Conservation (phyloP, 2,888 invertebrate species). For the Rhimphoctona megacephalus region DNA sequence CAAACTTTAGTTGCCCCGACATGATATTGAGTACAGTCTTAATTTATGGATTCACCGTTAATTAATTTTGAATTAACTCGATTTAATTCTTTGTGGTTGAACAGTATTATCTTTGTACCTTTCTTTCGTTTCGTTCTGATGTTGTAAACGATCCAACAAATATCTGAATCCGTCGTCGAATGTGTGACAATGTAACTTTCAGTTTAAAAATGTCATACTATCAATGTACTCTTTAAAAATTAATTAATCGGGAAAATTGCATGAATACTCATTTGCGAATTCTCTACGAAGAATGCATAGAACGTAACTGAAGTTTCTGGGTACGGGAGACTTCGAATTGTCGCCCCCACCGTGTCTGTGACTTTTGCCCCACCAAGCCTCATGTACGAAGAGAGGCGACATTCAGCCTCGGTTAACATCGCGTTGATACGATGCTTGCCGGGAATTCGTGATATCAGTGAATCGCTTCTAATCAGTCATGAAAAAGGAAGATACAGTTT, state of each 20-base stretch:
- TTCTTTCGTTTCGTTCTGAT: neutral
- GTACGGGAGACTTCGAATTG: slow-evolving; percentile 9
- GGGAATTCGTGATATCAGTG: slow-evolving; percentile 24
- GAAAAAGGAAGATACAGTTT: slow-evolving; percentile 19
- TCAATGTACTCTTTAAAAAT: neutral
- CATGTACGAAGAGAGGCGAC: slow-evolving; percentile 24
- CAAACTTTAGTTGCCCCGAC: neutral
- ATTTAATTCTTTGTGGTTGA: neutral
- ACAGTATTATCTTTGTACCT: neutral
- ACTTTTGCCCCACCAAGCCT: slow-evolving; percentile 48
- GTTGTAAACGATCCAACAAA: neutral
- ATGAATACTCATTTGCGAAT: slow-evolving; percentile 61
- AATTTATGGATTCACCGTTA: neutral
- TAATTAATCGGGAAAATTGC: slow-evolving; percentile 42
- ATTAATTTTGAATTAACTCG: neutral
- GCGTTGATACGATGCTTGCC: slow-evolving; percentile 11
- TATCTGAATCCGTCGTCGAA: neutral
- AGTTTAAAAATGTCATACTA: slow-evolving; percentile 12
- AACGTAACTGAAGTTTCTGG: slow-evolving; percentile 71
- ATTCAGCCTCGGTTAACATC: slow-evolving; percentile 41
- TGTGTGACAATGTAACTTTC: neutral
- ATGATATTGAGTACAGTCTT: neutral
- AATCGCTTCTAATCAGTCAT: slow-evolving; percentile 27
- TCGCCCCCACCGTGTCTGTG: slow-evolving; percentile 44
- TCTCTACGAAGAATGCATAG: slow-evolving; percentile 70